phyloP scores from a whole-genome alignment of 2,888 invertebrate species.

The Tridacna crocea region DNA sequence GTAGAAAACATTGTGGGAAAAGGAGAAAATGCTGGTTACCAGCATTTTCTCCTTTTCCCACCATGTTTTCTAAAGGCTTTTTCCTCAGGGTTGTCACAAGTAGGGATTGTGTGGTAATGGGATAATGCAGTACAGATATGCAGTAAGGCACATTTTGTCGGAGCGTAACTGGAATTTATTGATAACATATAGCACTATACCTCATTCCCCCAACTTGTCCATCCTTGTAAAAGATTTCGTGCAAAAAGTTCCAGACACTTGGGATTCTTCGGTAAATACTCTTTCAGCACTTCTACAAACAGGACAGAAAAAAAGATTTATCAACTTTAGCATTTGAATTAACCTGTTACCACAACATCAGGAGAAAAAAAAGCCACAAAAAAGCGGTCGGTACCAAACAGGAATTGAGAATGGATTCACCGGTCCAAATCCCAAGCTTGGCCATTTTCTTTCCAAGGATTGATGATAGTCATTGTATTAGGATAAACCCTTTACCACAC shows the following conservation, averaged over 20 bases:
- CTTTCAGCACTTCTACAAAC: conserved; percentile 88
- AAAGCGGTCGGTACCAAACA: background rate
- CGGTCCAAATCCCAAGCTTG: background rate
- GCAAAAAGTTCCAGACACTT: conserved; percentile 95
- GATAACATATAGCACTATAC: conserved; percentile 84
- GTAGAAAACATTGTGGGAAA: background rate
- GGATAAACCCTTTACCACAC: background rate
- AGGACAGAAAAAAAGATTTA: conserved; percentile 6
- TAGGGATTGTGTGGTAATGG: too few relatives aligned
- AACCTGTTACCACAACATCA: background rate
- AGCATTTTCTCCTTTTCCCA: background rate
- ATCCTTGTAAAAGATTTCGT: conserved; percentile 92
- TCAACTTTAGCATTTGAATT: background rate
- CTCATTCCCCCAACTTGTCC: conserved; percentile 94
- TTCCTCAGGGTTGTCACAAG: too few relatives aligned
- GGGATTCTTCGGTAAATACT: conserved; percentile 87
- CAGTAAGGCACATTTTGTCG: too few relatives aligned
- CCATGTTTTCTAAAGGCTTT: too few relatives aligned
- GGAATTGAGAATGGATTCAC: background rate
- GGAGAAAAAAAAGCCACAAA: too few relatives aligned
- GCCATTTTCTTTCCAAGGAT: too few relatives aligned
- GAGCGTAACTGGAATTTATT: background rate
- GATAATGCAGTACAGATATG: too few relatives aligned
- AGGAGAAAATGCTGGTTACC: background rate
- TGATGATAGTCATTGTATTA: too few relatives aligned